A percentile compares a stretch with the other conserved stretches of the same genome.
Evolutionary conservation across 2,113 vertebrate species (phyloP).

Genomic region (Lepidothrix coronata): DNA sequence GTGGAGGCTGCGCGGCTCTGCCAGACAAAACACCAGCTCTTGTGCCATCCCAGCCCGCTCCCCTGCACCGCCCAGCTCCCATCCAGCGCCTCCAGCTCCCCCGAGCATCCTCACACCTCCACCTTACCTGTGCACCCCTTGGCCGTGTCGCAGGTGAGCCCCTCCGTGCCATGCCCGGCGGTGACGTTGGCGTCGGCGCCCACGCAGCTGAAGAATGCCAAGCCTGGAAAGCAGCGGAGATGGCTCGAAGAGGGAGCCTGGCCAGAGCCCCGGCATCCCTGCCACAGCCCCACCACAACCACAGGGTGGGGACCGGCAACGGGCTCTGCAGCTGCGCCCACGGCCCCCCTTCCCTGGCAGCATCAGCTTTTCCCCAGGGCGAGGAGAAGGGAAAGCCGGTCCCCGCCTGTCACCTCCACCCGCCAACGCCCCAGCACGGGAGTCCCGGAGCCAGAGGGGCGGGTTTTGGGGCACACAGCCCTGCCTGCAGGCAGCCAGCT

Average conservation of each 20-base stretch:
- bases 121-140: neutral
- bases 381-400: neutral
- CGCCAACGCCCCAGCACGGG: neutral
- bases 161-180: neutral
- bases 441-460: rapidly evolving
- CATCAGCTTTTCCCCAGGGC: neutral
- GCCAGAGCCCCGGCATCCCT: neutral
- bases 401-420: neutral
- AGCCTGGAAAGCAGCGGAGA: neutral
- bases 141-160: neutral
- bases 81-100: rapidly evolving
- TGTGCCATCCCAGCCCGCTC: neutral
- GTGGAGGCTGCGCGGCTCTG: rapidly evolving
- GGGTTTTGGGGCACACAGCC: neutral
- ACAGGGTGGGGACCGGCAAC: neutral
- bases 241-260: neutral
- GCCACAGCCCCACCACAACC: rapidly evolving
- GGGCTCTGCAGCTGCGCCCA: neutral
- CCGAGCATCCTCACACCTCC: rapidly evolving
- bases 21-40: neutral
- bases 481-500: neutral
- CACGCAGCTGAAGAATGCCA: neutral
- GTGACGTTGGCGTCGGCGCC: neutral
- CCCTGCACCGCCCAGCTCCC: neutral
- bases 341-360: neutral